These are phyloP conservation scores for Echiichthys vipera DNA, from an alignment of 2,797 vertebrate species.

Conservation along the genomic window DNA sequence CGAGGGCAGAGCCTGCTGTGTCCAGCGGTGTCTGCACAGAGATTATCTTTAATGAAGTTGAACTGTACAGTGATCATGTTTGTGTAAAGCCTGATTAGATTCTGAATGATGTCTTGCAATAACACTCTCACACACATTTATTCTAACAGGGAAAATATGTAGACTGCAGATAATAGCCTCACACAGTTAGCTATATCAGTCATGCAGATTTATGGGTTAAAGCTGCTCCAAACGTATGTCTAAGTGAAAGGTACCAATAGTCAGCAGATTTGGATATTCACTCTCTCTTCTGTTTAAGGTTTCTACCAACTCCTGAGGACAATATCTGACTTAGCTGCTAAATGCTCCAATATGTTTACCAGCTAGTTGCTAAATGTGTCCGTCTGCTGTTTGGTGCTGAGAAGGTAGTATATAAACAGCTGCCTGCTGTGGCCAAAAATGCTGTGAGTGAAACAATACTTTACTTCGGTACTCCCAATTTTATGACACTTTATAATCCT, in stretches of 20 bases:
- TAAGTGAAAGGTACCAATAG: neutral
- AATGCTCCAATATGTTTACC: neutral
- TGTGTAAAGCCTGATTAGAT: slow-evolving; percentile 63
- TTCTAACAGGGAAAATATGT: slow-evolving; percentile 18
- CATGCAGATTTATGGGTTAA: neutral
- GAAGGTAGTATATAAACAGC: neutral
- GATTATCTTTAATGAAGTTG: slow-evolving; percentile 77
- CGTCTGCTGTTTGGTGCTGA: neutral
- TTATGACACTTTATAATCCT: too few relatives aligned
- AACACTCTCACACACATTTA: slow-evolving; percentile 32
- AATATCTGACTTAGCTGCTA: neutral
- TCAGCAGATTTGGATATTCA: neutral
- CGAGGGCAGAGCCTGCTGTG: slow-evolving; percentile 17
- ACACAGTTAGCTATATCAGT: neutral
- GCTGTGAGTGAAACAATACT: neutral
- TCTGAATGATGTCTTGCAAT: slow-evolving; percentile 33
- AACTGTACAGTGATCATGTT: slow-evolving; percentile 76
- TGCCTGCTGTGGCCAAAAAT: neutral
- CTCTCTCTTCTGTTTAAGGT: neutral
- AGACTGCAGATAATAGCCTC: slow-evolving; percentile 37
- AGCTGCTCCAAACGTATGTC: neutral
- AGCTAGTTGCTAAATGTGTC: neutral
- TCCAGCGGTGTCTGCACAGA: slow-evolving; percentile 33
- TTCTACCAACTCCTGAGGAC: neutral
- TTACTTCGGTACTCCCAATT: too few relatives aligned